phyloP scores from a whole-genome alignment of 2,888 invertebrate genomes.

The Pristionchus mayeri region DNA sequence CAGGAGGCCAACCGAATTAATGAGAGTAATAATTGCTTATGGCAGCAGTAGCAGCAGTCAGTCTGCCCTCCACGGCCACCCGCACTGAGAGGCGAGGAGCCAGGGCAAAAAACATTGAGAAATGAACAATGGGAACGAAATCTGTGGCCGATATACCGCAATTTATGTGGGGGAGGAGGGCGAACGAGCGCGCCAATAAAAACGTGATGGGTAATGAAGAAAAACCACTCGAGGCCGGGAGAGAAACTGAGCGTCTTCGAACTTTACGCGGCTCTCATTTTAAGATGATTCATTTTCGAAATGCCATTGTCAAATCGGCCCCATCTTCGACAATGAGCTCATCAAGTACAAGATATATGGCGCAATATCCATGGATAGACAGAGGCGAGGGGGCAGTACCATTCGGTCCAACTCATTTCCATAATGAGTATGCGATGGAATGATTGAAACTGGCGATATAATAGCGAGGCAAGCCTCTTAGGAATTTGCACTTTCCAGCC shows the following conservation, averaged over 20 bases:
- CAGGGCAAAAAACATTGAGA: neutral
- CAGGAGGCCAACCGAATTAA: too few species aligned
- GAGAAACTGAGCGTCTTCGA: too few species aligned
- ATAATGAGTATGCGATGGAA: constrained; percentile 23
- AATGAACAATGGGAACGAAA: neutral
- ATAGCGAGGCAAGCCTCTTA: constrained; percentile 14
- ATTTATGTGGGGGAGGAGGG: neutral
- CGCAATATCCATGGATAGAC: neutral
- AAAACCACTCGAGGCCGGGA: too few species aligned
- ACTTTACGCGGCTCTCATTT: too few species aligned
- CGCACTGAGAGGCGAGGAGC: neutral
- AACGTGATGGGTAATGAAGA: neutral
- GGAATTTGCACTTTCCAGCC: constrained; percentile 13
- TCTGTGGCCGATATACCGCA: neutral
- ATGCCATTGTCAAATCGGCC: neutral
- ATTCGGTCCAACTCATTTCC: constrained; percentile 2
- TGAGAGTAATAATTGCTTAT: too few species aligned
- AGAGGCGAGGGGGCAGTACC: constrained; percentile 1
- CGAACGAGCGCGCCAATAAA: neutral
- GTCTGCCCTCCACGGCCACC: neutral
- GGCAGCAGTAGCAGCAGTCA: constrained; percentile 3
- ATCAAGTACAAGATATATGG: neutral
- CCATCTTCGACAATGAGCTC: neutral
- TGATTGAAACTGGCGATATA: constrained; percentile 19
- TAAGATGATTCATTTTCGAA: too few species aligned